A percentile compares a stretch with the other conserved stretches of the same genome.
phyloP scores from a whole-genome alignment of 2,113 vertebrate species.

The Perca flavescens region DNA sequence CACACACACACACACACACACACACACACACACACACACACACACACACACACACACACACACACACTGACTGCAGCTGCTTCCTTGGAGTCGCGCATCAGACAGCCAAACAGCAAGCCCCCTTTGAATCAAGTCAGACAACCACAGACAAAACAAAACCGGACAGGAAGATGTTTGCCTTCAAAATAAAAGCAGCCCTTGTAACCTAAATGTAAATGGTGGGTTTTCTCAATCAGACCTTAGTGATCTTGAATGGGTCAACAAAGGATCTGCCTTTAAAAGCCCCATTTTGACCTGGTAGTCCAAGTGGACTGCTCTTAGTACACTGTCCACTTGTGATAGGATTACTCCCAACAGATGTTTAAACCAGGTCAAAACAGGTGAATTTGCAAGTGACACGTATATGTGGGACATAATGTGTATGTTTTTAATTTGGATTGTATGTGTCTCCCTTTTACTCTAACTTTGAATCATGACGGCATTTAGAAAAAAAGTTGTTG shows the following conservation, averaged over 20 bases:
- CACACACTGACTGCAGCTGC: slow-evolving; percentile 55
- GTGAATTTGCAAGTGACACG: too few species aligned
- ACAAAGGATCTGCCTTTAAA: background rate
- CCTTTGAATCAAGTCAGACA: slow-evolving; percentile 37
- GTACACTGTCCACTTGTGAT: too few species aligned
- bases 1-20: too few species aligned
- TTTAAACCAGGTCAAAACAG: too few species aligned
- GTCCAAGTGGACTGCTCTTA: too few species aligned
- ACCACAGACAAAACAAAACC: background rate
- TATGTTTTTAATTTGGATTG: background rate
- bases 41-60: too few species aligned
- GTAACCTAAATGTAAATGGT: background rate
- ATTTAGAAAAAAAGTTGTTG: background rate
- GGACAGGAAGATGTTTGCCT: background rate
- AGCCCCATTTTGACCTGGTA: too few species aligned
- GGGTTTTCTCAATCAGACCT: background rate
- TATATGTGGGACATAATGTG: background rate
- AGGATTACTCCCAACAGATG: too few species aligned
- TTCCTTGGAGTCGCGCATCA: slow-evolving; percentile 36
- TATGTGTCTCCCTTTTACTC: background rate
- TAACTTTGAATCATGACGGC: background rate
- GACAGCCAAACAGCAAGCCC: slow-evolving; percentile 56
- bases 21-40: too few species aligned
- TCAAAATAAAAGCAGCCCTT: slow-evolving; percentile 60
- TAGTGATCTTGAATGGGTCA: background rate